A percentile compares a stretch with the other conserved stretches of the same genome.
Evolutionary conservation across 92 coral and sea anemone genomes (phyloP).

Genomic region (Epizoanthus fatuus): DNA sequence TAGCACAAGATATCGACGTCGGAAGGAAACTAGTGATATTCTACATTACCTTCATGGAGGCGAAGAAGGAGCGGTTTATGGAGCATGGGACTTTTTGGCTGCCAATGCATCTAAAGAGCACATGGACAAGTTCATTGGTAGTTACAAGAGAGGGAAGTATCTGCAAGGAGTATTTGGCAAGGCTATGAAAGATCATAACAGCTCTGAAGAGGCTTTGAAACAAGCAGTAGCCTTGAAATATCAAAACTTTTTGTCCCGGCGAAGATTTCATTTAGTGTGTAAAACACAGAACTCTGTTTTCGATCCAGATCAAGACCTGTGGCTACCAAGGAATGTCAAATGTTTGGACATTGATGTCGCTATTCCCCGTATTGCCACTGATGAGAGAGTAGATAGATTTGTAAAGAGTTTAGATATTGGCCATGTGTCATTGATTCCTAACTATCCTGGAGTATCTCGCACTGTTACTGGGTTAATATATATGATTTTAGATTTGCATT

Average conservation of each 20-base stretch:
- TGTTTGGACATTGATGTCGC: constrained; percentile 12
- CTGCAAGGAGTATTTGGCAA: constrained; percentile 77
- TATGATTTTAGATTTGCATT: constrained; percentile 62
- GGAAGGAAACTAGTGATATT: neutral
- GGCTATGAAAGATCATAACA: constrained; percentile 41
- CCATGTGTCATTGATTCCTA: constrained; percentile 41
- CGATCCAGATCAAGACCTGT: constrained; percentile 13
- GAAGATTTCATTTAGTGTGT: constrained; percentile 40
- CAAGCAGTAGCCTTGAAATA: constrained; percentile 31
- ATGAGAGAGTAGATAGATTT: constrained; percentile 53
- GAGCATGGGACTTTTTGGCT: constrained; percentile 80
- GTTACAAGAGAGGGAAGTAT: constrained; percentile 64
- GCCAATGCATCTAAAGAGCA: constrained; percentile 42
- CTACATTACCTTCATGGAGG: constrained; percentile 64
- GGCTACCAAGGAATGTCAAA: constrained; percentile 7
- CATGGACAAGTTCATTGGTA: constrained; percentile 58
- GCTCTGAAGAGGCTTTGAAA: too few species aligned
- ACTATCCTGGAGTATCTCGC: constrained; percentile 54
- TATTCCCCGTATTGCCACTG: constrained; percentile 28
- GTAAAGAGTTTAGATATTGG: constrained; percentile 66
- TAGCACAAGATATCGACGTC: too few species aligned
- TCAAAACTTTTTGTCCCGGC: constrained; percentile 44
- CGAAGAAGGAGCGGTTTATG: constrained; percentile 55
- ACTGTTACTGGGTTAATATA: constrained; percentile 59
- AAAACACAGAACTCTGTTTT: constrained; percentile 43